phyloP scores from a whole-genome alignment of 2,888 invertebrate species.

The Ganaspis brasiliensis region DNA sequence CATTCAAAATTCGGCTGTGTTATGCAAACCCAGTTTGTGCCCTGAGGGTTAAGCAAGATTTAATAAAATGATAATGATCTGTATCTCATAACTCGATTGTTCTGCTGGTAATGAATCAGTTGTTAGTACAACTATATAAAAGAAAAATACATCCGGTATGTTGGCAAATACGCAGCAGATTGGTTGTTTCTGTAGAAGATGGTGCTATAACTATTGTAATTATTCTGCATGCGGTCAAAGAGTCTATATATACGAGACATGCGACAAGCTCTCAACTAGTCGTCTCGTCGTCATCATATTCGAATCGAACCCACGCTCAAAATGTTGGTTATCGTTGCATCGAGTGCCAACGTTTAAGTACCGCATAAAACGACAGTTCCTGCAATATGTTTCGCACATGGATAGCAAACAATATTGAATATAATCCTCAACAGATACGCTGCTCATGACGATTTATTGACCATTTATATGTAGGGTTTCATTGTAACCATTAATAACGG shows the following conservation, averaged over 20 bases:
- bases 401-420: constrained; percentile 45
- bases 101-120: no score
- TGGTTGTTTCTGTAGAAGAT: background rate
- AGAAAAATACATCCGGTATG: no score
- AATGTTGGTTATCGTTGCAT: constrained; percentile 55
- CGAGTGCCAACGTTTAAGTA: constrained; percentile 54
- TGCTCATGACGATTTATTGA: background rate
- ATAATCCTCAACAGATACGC: background rate
- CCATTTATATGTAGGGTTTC: no score
- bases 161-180: constrained; percentile 31
- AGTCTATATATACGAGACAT: background rate
- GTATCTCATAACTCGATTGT: no score
- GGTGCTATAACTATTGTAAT: background rate
- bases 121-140: no score
- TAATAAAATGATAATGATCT: no score
- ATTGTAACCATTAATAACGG: no score
- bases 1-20: no score
- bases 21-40: no score
- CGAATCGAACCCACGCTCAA: constrained; percentile 57
- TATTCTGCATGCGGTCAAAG: background rate
- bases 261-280: no score
- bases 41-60: no score
- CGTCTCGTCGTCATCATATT: constrained; percentile 36
- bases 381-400: constrained; percentile 50
- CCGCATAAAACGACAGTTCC: constrained; percentile 55